A percentile compares a stretch with the other conserved stretches of the same genome.
These are phyloP conservation scores for Nymphicus hollandicus DNA, from an alignment of 2,113 vertebrate genomes.

Conservation along the genomic window DNA sequence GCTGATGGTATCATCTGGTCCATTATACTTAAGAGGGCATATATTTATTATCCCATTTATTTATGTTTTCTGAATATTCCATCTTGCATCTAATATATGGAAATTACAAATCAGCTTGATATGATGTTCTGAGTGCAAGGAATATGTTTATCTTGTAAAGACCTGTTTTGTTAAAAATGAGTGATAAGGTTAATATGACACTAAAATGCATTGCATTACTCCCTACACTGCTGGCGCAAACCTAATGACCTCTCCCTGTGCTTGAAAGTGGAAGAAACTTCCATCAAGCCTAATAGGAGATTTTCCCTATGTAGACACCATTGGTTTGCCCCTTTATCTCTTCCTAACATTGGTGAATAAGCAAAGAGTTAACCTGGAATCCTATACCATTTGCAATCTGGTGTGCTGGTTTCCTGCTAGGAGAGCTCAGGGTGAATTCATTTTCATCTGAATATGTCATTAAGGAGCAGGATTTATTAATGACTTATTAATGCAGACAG, in stretches of 20 bases:
- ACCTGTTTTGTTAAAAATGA: not conserved
- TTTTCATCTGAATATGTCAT: constrained; percentile 70
- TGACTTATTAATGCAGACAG: constrained; percentile 60
- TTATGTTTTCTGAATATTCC: not conserved
- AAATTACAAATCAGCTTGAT: not conserved
- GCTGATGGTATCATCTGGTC: not conserved
- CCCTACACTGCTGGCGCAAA: not conserved
- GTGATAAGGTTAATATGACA: not conserved
- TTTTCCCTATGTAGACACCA: not conserved
- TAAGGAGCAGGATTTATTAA: constrained; percentile 75
- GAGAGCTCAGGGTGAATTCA: constrained; percentile 49
- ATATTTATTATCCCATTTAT: not conserved
- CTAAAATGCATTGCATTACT: not conserved
- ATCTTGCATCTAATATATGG: not conserved
- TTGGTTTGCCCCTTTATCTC: not conserved
- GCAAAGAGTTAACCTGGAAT: constrained; percentile 34
- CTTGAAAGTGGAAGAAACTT: not conserved
- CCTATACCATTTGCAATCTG: constrained; percentile 7
- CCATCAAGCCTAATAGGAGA: not conserved
- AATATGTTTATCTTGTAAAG: not conserved
- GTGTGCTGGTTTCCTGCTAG: constrained; percentile 37
- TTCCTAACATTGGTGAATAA: not conserved
- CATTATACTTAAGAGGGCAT: not conserved
- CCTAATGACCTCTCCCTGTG: not conserved
- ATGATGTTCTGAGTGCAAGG: not conserved